Conservation (phyloP, 1,140 invertebrate species). For the Harpegnathos saltator region DNA sequence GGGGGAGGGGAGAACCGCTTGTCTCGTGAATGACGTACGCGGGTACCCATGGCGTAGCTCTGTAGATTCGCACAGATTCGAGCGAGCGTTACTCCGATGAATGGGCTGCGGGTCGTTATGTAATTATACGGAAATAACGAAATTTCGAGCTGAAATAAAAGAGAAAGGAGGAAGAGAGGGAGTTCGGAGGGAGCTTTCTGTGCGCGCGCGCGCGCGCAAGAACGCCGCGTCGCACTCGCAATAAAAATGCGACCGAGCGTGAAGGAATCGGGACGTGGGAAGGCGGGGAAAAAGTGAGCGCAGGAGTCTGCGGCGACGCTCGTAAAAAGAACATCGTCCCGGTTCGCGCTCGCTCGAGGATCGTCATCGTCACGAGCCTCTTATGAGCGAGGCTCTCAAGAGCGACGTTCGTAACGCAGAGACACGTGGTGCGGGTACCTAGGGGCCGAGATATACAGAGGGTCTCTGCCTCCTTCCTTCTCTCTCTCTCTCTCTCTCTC, state of each 20-base stretch:
- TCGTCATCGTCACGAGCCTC: conserved; percentile 35
- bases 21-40: no score
- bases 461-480: no score
- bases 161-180: neutral
- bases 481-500: no score
- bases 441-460: neutral
- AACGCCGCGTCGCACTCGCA: neutral
- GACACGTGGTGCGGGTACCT: conserved; percentile 19
- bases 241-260: conserved; percentile 16
- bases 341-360: neutral
- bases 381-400: conserved; percentile 15
- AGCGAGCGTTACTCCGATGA: no score
- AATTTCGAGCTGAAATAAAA: neutral
- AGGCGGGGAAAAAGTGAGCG: conserved; percentile 15
- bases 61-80: no score
- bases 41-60: no score
- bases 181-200: neutral
- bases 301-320: neutral
- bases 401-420: conserved; percentile 10
- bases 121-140: neutral
- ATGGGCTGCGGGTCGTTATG: no score
- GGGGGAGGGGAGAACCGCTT: no score
- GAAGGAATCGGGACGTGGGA: conserved; percentile 36
- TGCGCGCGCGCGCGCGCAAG: neutral
- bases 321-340: conserved; percentile 21